phyloP scores from a whole-genome alignment of 2,797 vertebrate species.

The Perodicticus potto region DNA sequence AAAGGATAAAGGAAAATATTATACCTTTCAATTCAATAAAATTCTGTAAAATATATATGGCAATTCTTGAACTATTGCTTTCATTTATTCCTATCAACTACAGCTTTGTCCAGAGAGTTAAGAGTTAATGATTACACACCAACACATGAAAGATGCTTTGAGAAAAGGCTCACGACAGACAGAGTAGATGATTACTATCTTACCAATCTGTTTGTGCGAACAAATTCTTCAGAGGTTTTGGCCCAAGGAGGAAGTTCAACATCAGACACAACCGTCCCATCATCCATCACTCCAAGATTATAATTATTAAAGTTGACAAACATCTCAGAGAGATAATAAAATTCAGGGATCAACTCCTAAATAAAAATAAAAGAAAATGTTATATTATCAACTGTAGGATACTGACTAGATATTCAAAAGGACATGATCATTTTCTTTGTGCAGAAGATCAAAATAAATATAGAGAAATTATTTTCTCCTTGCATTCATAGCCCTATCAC shows the following conservation, averaged over 20 bases:
- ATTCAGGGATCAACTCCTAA: slow-evolving; percentile 99
- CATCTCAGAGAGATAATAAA: slow-evolving; percentile 99
- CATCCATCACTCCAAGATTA: slow-evolving; percentile 99
- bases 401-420: slow-evolving; percentile 26
- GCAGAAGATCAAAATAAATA: slow-evolving; percentile 59
- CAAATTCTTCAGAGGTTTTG: slow-evolving; percentile 98
- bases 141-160: slow-evolving; percentile 66
- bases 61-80: neutral
- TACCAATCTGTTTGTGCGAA: slow-evolving; percentile 98
- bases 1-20: slow-evolving; percentile 8
- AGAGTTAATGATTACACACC: slow-evolving; percentile 66
- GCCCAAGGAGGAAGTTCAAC: slow-evolving; percentile 99
- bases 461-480: neutral
- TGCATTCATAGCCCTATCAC: neutral
- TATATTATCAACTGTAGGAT: slow-evolving; percentile 73
- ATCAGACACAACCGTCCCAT: slow-evolving; percentile 95
- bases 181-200: slow-evolving; percentile 82
- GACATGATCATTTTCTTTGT: slow-evolving; percentile 46
- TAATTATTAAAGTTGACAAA: slow-evolving; percentile 98
- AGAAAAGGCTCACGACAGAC: slow-evolving; percentile 65
- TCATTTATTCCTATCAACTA: neutral
- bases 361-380: slow-evolving; percentile 83
- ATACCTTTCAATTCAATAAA: neutral
- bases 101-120: neutral
- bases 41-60: neutral